Evolutionary conservation across 2,888 invertebrate species (phyloP).

Genomic region (Miltochrista miniata): DNA sequence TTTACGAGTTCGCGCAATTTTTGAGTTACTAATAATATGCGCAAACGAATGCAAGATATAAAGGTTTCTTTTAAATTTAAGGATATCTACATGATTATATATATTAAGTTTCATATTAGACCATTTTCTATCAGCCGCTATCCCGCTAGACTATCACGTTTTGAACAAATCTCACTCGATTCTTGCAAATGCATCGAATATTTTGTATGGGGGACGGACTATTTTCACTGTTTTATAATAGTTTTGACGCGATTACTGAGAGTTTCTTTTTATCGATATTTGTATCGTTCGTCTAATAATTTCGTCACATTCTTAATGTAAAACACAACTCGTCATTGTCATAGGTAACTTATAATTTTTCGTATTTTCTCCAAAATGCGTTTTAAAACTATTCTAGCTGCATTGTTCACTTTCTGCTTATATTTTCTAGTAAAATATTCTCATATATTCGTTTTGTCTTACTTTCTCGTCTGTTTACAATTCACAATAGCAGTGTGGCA

Average conservation of each 20-base stretch:
- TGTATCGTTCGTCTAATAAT: constrained; percentile 34
- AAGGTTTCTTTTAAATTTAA: too few relatives aligned
- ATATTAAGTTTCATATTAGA: too few relatives aligned
- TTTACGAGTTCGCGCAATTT: too few relatives aligned
- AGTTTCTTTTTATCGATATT: constrained; percentile 13
- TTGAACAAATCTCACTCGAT: constrained; percentile 41
- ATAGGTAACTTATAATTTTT: constrained; percentile 9
- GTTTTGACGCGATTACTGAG: constrained; percentile 11
- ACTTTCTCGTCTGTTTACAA: constrained; percentile 33
- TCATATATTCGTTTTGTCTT: constrained; percentile 28
- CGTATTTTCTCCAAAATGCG: constrained; percentile 21
- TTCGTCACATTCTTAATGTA: constrained; percentile 29
- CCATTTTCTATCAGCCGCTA: constrained; percentile 3
- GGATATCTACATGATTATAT: too few relatives aligned
- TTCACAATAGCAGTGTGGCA: constrained; percentile 64
- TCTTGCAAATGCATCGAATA: constrained; percentile 53
- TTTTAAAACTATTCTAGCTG: constrained; percentile 37
- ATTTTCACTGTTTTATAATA: constrained; percentile 29
- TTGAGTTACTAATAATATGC: not conserved
- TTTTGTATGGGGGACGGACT: constrained; percentile 59
- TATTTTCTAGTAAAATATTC: constrained; percentile 32
- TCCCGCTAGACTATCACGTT: constrained; percentile 7
- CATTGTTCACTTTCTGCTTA: constrained; percentile 34
- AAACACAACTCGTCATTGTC: constrained; percentile 26
- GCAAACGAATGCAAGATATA: not conserved